Evolutionary conservation across 2,113 vertebrate species (phyloP).

Genomic region (Lonchura striata): DNA sequence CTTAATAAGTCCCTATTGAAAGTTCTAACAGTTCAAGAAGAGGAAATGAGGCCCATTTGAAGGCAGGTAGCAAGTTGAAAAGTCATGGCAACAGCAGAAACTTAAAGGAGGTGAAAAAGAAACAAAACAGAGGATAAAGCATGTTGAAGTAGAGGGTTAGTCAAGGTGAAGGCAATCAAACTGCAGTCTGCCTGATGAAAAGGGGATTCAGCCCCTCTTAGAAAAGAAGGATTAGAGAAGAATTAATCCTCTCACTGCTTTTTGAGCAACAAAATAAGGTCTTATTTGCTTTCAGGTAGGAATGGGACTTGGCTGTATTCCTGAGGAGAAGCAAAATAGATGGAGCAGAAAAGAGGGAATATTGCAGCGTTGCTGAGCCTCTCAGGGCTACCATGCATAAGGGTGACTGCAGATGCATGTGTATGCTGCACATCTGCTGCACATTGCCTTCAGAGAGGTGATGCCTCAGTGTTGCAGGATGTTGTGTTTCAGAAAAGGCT

Average conservation of each 20-base stretch:
- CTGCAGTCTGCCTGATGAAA: background rate
- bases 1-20: background rate
- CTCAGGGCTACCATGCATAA: background rate
- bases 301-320: background rate
- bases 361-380: background rate
- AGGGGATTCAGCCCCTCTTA: background rate
- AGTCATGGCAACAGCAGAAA: background rate
- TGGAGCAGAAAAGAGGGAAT: background rate
- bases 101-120: background rate
- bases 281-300: background rate
- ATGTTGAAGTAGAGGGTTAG: background rate
- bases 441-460: fast-evolving
- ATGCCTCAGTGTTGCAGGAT: background rate
- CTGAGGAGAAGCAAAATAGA: background rate
- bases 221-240: background rate
- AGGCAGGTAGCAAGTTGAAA: background rate
- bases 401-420: fast-evolving
- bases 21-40: background rate
- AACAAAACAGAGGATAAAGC: background rate
- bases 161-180: background rate
- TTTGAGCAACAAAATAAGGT: background rate
- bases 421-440: background rate
- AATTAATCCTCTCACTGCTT: background rate
- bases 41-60: background rate
- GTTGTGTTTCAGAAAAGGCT: background rate